phyloP scores from a whole-genome alignment of 2,888 invertebrate genomes.

The Drosophila nr. perissopoda region DNA sequence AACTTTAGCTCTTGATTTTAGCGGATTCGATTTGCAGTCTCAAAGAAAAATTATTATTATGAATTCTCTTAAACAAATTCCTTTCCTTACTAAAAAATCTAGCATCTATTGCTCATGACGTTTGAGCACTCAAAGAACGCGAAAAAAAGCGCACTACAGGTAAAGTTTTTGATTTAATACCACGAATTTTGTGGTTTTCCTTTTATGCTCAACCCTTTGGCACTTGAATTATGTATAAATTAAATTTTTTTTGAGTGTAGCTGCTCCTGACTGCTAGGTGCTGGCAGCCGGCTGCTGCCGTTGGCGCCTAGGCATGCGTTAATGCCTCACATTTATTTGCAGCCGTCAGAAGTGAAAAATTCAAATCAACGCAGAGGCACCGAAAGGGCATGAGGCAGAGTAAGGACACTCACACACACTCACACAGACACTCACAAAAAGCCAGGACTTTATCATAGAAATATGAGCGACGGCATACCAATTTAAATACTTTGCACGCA shows the following conservation, averaged over 20 bases:
- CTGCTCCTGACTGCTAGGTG: constrained; percentile 6
- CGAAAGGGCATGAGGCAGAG: constrained; percentile 16
- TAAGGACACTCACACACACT: constrained; percentile 43
- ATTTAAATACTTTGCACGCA: constrained; percentile 75
- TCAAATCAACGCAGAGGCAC: constrained; percentile 63
- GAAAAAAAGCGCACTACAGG: rapidly evolving
- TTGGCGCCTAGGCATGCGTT: constrained; percentile 57
- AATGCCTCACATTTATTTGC: constrained; percentile 75
- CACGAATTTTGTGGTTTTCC: neutral
- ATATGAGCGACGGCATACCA: constrained; percentile 75
- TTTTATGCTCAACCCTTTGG: neutral
- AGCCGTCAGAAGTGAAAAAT: constrained; percentile 70
- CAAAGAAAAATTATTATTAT: neutral
- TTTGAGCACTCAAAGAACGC: neutral
- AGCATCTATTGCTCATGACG: neutral
- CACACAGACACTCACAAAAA: constrained; percentile 16
- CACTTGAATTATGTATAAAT: neutral
- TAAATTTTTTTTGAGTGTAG: neutral
- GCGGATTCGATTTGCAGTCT: neutral
- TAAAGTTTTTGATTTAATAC: neutral
- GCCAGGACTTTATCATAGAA: constrained; percentile 65
- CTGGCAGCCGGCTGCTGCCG: constrained; percentile 1
- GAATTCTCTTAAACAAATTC: neutral
- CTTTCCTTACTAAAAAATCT: neutral
- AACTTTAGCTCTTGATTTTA: neutral